Conservation (phyloP, 2,888 invertebrate genomes). For the Drosophila borborema region DNA sequence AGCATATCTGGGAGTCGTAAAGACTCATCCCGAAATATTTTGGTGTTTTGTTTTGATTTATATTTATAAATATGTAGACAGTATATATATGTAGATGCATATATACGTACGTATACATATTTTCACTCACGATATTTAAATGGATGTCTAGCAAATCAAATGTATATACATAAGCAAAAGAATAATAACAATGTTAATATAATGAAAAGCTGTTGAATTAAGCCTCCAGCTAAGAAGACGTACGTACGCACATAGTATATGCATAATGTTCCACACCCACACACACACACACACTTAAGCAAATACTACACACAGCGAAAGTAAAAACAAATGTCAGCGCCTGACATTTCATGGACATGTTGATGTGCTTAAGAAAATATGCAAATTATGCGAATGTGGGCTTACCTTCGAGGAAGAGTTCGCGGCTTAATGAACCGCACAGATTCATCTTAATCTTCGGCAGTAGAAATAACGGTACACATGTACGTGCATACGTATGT, state of each 20-base stretch:
- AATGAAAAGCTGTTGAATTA: not conserved
- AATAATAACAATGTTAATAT: not conserved
- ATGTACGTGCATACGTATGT: not conserved
- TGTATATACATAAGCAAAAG: not conserved
- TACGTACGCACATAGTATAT: not conserved
- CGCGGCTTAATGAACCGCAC: slow-evolving; percentile 14
- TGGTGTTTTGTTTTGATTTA: slow-evolving; percentile 33
- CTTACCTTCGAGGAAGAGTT: slow-evolving; percentile 33
- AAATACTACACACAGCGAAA: not conserved
- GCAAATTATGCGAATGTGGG: slow-evolving; percentile 14
- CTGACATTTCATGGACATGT: not conserved
- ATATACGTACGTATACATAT: not conserved
- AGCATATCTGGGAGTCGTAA: slow-evolving; percentile 26
- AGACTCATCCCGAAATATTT: not conserved
- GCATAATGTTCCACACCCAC: not conserved
- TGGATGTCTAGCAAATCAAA: slow-evolving; percentile 3
- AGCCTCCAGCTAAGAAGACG: slow-evolving; percentile 1
- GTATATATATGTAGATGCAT: slow-evolving; percentile 15
- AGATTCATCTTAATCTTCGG: slow-evolving; percentile 20
- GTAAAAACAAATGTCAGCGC: slow-evolving; percentile 6
- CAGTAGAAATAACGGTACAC: not conserved
- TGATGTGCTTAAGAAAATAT: slow-evolving; percentile 17
- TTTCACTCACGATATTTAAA: slow-evolving; percentile 20
- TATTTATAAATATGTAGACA: slow-evolving; percentile 35
- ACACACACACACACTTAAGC: not conserved